These are phyloP conservation scores for Drosophila kokeensis DNA, from an alignment of 2,888 invertebrate genomes.

Conservation along the genomic window DNA sequence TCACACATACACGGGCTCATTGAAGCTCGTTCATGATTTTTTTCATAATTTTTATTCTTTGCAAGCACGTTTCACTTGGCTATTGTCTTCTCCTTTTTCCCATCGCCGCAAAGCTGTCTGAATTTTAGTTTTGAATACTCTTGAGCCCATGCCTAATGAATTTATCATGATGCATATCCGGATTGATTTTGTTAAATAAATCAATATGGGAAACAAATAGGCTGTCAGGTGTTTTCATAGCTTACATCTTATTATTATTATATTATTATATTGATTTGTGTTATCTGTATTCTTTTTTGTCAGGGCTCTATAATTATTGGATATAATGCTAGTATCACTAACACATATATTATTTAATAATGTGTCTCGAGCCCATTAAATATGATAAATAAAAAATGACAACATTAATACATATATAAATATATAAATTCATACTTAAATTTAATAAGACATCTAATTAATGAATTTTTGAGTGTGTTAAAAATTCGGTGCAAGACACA, in stretches of 20 bases:
- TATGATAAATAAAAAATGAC: not conserved
- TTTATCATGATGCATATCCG: conserved; percentile 21
- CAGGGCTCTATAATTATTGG: not conserved
- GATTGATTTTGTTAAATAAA: not conserved
- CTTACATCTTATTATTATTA: not conserved
- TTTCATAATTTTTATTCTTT: conserved; percentile 47
- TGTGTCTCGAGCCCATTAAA: not conserved
- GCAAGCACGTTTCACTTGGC: conserved; percentile 53
- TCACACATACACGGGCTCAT: conserved; percentile 16
- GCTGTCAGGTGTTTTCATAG: conserved; percentile 30
- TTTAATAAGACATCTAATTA: not conserved
- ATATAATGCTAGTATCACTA: not conserved
- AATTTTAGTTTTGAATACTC: conserved; percentile 28
- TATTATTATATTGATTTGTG: not conserved
- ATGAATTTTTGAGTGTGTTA: conserved; percentile 14
- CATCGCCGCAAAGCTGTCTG: conserved; percentile 29
- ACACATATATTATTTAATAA: not conserved
- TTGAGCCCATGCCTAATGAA: not conserved
- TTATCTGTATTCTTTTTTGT: not conserved
- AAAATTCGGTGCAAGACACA: conserved; percentile 1
- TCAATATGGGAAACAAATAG: not conserved
- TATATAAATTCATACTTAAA: not conserved
- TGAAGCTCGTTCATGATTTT: conserved; percentile 58
- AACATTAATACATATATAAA: not conserved
- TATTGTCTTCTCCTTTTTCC: conserved; percentile 41